Evolutionary conservation across 2,113 vertebrate species (phyloP), one percentile per base, ranked within the genome.

Genomic region (Eupsittula cactorum): DNA sequence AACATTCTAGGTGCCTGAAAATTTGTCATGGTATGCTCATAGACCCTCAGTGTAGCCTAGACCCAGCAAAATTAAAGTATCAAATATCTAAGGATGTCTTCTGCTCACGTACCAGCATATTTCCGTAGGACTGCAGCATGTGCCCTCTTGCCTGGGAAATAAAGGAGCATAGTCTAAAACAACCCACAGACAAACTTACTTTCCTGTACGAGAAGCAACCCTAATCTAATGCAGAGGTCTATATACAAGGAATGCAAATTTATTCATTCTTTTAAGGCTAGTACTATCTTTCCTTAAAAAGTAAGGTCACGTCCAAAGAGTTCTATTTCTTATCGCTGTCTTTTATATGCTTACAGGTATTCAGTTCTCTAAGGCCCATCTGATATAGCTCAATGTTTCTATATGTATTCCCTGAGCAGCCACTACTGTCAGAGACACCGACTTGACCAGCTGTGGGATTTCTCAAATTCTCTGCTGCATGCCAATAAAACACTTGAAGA

Each of bases 51-150:
- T 3, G 6, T 9, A 82, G 68, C 9, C 41, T 8, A 29, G 5
- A 42, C 46, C 46, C 82, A 25, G 25, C 3, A 74, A 75, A 75
- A 64, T 6, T 16, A 0, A 70, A 71, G 49, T 21, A 9, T 3
- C 60, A 44, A 44, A 11, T 55, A 47, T 0, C 3, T 52, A 44
- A 50, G 50, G 37, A 25, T 25, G 16, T 9, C 60, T 57, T 25
- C 65, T 68, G 78, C 52, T 79, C 29, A 17, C 2, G 0, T 5
- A 41, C 2, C 60, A 64, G 63, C 4, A 2, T 5, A 11, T 21
- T 37, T 57, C 64, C 31, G 6, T 3, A 44, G 31, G 18, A 50
- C 33, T 42, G 59, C 2, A 27, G 31, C 21, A 57, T 0, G 0
- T 24, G 13, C 10, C 23, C 29, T 47, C 47, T 46, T 44, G 28